phyloP scores from a whole-genome alignment of 2,888 invertebrate genomes.

The Acanthosepion esculentum region DNA sequence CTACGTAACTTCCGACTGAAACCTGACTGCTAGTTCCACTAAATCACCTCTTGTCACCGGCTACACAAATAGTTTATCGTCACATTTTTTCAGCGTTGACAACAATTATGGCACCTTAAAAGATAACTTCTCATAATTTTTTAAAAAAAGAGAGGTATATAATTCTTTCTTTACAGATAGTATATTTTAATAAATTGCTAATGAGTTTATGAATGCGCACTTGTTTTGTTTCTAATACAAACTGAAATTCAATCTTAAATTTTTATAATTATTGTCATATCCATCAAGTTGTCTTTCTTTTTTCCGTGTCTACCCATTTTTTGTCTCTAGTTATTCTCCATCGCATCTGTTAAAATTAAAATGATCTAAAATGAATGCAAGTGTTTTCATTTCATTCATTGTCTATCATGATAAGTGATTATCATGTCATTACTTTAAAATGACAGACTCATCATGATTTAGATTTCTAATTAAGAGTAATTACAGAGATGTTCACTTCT shows the following conservation, averaged over 20 bases:
- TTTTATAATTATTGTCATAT: conserved; percentile 6
- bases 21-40: background rate
- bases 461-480: background rate
- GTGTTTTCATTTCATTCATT: background rate
- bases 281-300: background rate
- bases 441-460: background rate
- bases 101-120: background rate
- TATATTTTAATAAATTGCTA: background rate
- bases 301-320: background rate
- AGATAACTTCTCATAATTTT: no score
- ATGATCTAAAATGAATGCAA: background rate
- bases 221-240: background rate
- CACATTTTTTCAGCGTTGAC: background rate
- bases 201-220: background rate
- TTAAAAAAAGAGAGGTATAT: no score
- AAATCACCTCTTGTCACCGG: background rate
- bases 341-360: background rate
- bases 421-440: no score
- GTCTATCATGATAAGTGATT: background rate
- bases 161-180: background rate
- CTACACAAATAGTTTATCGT: background rate
- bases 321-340: background rate
- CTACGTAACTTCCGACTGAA: background rate
- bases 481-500: background rate
- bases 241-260: background rate